Base-by-base conservation (phyloP, 2,888 invertebrate genomes). In the Hydroisotoma schaefferi region DNA sequence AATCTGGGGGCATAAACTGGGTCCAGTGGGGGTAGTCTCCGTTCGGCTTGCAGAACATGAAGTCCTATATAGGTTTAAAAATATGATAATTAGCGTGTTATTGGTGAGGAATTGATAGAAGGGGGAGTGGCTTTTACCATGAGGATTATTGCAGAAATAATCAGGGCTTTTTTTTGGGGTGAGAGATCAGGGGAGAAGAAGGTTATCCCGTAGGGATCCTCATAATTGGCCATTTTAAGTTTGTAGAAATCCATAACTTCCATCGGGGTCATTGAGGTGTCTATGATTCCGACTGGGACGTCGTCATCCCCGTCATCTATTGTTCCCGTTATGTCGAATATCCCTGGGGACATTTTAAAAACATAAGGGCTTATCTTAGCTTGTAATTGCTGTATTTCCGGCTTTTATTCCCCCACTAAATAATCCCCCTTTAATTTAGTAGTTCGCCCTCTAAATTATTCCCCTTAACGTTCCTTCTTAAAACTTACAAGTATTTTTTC, bases 211-310 rank as follows among this genome's bases (percentile, higher is more conserved):
- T 43, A 59, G 8, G 53, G 56, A 8, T 28, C 52, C 3, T 56
- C 47, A 18, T 44, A 43, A 4, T 22, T 2, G 1, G 59, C 46
- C 0, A 59, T 52, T n/a, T 15, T n/a, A 3, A 57, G 56, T 26
- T 53, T 52, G 49, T 63, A 63, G 33, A 57, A 63, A 27, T 51
- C 57, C n/a, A 53, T 54, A 1, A 59, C 54, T 52, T 63, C 63
- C 1, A 25, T 12, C 3, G 52, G 23, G 20, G 20, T 57, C 59
- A 63, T 53, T 20, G 53, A 33, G 0, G 54, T 59, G n/a, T 63
- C 63, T 25, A 63, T 59, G 59, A 63, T 63, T 8, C 59, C 63
- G 6, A 63, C 44, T 12, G 63, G 59, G n/a, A 59, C 63, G 20
- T 63, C 63, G 5, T 40, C 40, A 6, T 63, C 63, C 1, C 59